phyloP scores from a whole-genome alignment of 2,888 invertebrate species.

The Drosophila austrosaltans region DNA sequence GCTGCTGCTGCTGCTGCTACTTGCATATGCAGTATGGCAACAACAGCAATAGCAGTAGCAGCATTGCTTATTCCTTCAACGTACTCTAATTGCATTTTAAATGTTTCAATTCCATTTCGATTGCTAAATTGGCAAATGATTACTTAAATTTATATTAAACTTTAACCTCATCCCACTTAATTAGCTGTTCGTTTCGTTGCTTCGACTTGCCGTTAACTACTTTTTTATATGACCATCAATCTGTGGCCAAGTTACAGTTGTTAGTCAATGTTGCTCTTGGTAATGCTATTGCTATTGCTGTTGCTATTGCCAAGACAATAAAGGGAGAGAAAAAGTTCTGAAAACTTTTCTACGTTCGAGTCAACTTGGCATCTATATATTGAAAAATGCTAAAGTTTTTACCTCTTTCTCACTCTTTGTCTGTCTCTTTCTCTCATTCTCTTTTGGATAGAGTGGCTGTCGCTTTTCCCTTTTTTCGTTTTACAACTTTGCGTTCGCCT shows the following conservation, averaged over 20 bases:
- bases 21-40: constrained; percentile 17
- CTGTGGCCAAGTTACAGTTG: constrained; percentile 54
- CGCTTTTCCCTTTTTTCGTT: constrained; percentile 21
- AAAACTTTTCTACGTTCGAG: constrained; percentile 53
- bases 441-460: constrained; percentile 33
- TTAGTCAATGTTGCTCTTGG: constrained; percentile 19
- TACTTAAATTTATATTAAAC: constrained; percentile 65
- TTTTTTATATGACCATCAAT: constrained; percentile 75
- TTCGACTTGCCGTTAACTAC: constrained; percentile 66
- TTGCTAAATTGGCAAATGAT: constrained; percentile 73
- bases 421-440: constrained; percentile 22
- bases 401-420: constrained; percentile 15
- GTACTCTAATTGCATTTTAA: constrained; percentile 71
- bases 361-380: constrained; percentile 63
- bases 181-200: constrained; percentile 49
- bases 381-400: constrained; percentile 65
- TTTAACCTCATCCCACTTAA: constrained; percentile 70
- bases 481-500: constrained; percentile 34
- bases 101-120: constrained; percentile 50
- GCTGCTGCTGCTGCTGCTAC: constrained; percentile 5
- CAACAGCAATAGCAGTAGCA: constrained; percentile 34
- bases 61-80: constrained; percentile 12
- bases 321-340: constrained; percentile 12
- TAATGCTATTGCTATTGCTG: background rate
- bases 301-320: constrained; percentile 30